A percentile compares a stretch with the other conserved stretches of the same genome.
phyloP scores from a whole-genome alignment of 2,888 invertebrate species.

The Aspidapion aeneum region DNA sequence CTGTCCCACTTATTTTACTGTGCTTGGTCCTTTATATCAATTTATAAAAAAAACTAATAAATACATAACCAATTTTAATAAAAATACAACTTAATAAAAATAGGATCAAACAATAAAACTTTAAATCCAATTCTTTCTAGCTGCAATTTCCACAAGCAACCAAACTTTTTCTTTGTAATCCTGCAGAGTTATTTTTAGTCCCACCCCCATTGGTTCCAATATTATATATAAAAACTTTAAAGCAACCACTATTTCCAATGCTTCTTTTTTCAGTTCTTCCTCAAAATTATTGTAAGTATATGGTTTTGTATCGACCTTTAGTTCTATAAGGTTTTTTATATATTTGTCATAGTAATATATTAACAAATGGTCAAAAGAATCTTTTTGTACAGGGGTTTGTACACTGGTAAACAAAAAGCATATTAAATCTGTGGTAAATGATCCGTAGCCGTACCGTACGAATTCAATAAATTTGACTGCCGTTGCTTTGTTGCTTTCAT shows the following conservation, averaged over 20 bases:
- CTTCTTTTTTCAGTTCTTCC: slow-evolving; percentile 43
- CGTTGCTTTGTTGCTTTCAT: slow-evolving; percentile 35
- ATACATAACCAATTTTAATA: too few species aligned
- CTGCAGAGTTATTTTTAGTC: neutral
- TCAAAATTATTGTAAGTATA: slow-evolving; percentile 45
- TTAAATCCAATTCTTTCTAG: slow-evolving; percentile 18
- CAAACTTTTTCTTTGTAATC: slow-evolving; percentile 12
- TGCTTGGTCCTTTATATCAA: too few species aligned
- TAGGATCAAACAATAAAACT: too few species aligned
- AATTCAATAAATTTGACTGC: slow-evolving; percentile 53
- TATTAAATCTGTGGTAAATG: slow-evolving; percentile 51
- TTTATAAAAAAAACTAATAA: too few species aligned
- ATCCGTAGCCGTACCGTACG: slow-evolving; percentile 52
- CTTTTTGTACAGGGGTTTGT: too few species aligned
- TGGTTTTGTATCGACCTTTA: slow-evolving; percentile 33
- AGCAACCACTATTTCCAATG: slow-evolving; percentile 44
- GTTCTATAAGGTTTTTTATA: slow-evolving; percentile 40
- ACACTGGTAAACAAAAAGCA: slow-evolving; percentile 55
- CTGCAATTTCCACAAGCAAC: slow-evolving; percentile 15
- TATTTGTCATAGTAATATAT: slow-evolving; percentile 50
- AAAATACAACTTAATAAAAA: too few species aligned
- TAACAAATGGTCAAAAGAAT: slow-evolving; percentile 48
- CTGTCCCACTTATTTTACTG: too few species aligned
- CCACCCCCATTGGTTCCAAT: slow-evolving; percentile 19
- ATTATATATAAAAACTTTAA: slow-evolving; percentile 41